A percentile compares a stretch with the other conserved stretches of the same genome.
Evolutionary conservation across 2,888 invertebrate species (phyloP).

Genomic region (Trachelus stipa): DNA sequence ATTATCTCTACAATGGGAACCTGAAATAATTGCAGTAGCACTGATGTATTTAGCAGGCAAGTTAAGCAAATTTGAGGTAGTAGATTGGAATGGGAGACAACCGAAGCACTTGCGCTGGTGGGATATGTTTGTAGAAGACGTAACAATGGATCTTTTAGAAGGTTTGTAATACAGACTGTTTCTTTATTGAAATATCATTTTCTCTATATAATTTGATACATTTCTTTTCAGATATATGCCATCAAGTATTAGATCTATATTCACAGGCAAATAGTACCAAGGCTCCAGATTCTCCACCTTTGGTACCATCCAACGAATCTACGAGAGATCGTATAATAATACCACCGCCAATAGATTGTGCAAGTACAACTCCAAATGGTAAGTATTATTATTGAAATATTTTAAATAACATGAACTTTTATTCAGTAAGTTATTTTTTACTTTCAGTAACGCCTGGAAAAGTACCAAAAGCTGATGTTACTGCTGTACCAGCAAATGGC

Average conservation of each 20-base stretch:
- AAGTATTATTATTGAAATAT: constrained; percentile 16
- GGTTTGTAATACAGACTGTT: constrained; percentile 59
- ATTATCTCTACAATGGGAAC: constrained; percentile 97
- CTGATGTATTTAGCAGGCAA: constrained; percentile 97
- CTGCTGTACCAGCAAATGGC: constrained; percentile 53
- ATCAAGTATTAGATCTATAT: constrained; percentile 93
- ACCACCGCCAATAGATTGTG: constrained; percentile 51
- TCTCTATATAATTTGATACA: not conserved
- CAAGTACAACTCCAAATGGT: constrained; percentile 57
- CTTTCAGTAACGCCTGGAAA: constrained; percentile 50
- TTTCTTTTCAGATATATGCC: constrained; percentile 84
- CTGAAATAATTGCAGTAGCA: constrained; percentile 97
- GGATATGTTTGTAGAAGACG: constrained; percentile 97
- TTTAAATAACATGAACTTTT: not conserved
- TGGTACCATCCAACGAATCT: constrained; percentile 65
- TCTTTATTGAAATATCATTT: not conserved
- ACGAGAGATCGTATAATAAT: constrained; percentile 51
- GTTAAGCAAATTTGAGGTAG: constrained; percentile 93
- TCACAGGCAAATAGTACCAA: constrained; percentile 75
- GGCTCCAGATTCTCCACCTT: constrained; percentile 78
- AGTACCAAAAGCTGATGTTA: constrained; percentile 49
- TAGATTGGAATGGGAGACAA: constrained; percentile 88
- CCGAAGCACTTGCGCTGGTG: constrained; percentile 91
- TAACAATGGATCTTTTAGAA: constrained; percentile 93
- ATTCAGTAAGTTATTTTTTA: not conserved